Base-by-base conservation (phyloP, 2,888 invertebrate genomes). In the Acholoe squamosa region DNA sequence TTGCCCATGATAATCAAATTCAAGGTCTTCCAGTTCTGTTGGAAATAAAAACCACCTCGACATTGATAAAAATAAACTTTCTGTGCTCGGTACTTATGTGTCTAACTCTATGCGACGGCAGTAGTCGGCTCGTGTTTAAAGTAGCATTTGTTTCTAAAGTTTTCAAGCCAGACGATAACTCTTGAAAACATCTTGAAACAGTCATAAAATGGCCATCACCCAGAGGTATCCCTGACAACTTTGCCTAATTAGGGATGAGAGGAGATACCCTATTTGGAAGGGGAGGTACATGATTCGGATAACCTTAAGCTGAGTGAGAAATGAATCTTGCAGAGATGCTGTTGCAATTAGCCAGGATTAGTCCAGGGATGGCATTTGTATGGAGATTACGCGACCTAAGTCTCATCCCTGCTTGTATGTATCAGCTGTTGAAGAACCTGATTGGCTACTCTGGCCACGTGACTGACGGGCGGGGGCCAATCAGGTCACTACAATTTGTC, bases 341-440 rank as follows among this genome's bases (percentile, higher is more conserved):
- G 80, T 14, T 7, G 80, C 80, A 71, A 71, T 71, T 71, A 71
- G 71, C 3, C 80, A 43, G 80, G 80, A 80, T 80, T 43, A 71
- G 80, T 80, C 80, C 0, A n/a, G 34, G 7, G 43, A 80, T 34
- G 80, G 80, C 43, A 43, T 80, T 43, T 80, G 33, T 80, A 80
- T 80, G 80, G 33, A 80, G 80, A 80, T 80, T 80, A 80, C 80
- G 34, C n/a, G 80, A 80, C 80, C 80, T 19, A 0, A 33, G 31
- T 22, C 14, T 3, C 33, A 80, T 0, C 22, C 0, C 33, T 34
- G 19, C 7, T 33, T 80, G 43, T 80, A 43, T 80, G 33, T 80
- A n/a, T 33, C 43, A 80, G 43, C 34, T 34, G 80, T 43, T 10
- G 0, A 10, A 22, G 80, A 14, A 0, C 1, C 34, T 43, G 80